These are phyloP conservation scores for Aurelia coerulea DNA, from an alignment of 30 jellyfish, hydroid and myxozoan species.

Conservation along the genomic window DNA sequence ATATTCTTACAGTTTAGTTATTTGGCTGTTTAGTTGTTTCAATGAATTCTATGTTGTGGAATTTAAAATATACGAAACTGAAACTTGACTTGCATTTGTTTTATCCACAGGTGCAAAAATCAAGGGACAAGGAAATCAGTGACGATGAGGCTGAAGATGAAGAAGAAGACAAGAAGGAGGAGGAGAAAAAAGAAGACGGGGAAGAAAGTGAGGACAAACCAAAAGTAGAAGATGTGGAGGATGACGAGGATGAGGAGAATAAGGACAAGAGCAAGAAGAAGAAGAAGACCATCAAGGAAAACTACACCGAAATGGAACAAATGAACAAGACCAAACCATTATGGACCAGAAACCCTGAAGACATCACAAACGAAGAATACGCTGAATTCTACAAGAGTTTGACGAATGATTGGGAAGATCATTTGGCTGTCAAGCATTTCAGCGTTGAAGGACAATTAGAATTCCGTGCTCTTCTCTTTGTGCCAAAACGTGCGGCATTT, in stretches of 20 bases:
- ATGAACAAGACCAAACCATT: conserved; percentile 91
- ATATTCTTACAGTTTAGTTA: too few relatives aligned
- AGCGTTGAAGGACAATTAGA: conserved; percentile 99
- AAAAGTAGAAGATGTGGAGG: conserved; percentile 78
- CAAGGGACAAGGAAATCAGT: conserved; percentile 97
- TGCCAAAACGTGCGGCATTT: conserved; percentile 98
- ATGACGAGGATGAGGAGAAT: conserved; percentile 77
- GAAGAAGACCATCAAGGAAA: conserved; percentile 90
- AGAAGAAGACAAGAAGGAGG: conserved; percentile 74
- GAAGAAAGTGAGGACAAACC: conserved; percentile 75
- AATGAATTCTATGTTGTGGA: too few relatives aligned
- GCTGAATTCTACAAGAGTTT: conserved; percentile 97
- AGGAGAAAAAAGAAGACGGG: conserved; percentile 59
- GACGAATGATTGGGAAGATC: conserved; percentile 98
- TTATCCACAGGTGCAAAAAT: conserved; percentile 57
- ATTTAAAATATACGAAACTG: too few relatives aligned
- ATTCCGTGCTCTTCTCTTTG: conserved; percentile 91
- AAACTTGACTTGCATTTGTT: neutral
- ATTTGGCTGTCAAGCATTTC: conserved; percentile 93
- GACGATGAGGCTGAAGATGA: conserved; percentile 89
- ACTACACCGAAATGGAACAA: conserved; percentile 92
- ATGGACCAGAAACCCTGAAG: conserved; percentile 98
- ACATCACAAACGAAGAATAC: conserved; percentile 94
- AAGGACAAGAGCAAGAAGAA: conserved; percentile 58
- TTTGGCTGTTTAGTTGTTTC: too few relatives aligned